phyloP scores from a whole-genome alignment of 2,113 vertebrate genomes.

The Rhea pennata region DNA sequence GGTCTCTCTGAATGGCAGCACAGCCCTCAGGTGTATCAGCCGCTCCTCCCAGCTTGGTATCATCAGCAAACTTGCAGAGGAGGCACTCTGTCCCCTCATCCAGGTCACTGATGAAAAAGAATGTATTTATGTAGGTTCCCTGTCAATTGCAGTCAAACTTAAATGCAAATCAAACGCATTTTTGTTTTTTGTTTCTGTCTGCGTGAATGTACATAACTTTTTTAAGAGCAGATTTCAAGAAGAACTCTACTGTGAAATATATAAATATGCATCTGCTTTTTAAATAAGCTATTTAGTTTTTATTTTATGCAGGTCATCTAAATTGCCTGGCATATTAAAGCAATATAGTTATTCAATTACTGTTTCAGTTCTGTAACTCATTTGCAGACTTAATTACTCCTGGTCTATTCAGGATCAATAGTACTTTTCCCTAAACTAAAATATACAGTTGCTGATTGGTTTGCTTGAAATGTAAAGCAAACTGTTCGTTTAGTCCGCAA shows the following conservation, averaged over 20 bases:
- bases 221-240: not conserved
- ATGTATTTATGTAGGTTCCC: not conserved
- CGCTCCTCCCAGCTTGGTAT: too few species aligned
- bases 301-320: constrained; percentile 30
- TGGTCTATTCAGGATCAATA: constrained; percentile 52
- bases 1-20: too few species aligned
- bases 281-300: constrained; percentile 26
- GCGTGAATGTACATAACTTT: not conserved
- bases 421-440: constrained; percentile 39
- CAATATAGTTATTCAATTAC: constrained; percentile 67
- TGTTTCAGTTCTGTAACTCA: constrained; percentile 41
- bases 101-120: not conserved
- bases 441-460: not conserved
- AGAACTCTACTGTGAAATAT: not conserved
- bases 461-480: constrained; percentile 15
- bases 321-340: constrained; percentile 39
- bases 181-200: not conserved
- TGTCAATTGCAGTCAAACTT: not conserved
- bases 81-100: too few species aligned
- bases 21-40: too few species aligned
- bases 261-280: not conserved
- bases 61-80: too few species aligned
- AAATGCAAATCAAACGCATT: not conserved
- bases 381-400: constrained; percentile 61
- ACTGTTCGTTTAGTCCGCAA: not conserved